phyloP scores from a whole-genome alignment of 2,113 vertebrate species.

The Sturnira hondurensis region DNA sequence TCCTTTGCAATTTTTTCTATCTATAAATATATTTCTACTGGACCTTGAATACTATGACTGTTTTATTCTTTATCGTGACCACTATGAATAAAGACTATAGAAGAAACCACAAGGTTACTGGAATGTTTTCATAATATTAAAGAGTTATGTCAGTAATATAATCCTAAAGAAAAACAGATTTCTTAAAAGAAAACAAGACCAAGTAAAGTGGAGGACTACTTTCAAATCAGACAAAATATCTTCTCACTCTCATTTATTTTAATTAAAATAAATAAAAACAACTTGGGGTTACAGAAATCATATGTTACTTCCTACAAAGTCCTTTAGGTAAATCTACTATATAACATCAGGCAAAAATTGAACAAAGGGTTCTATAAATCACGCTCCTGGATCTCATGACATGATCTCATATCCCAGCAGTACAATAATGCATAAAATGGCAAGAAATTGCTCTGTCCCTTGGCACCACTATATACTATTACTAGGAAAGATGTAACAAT shows the following conservation, averaged over 20 bases:
- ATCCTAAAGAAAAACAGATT: conserved; percentile 57
- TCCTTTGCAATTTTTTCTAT: neutral
- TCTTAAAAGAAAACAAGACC: conserved; percentile 47
- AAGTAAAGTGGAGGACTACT: neutral
- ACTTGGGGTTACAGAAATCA: neutral
- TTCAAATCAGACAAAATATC: conserved; percentile 26
- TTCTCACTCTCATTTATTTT: neutral
- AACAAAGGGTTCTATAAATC: conserved; percentile 32
- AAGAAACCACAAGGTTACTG: conserved; percentile 26
- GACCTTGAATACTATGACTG: neutral
- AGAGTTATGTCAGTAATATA: conserved; percentile 43
- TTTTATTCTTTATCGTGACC: conserved; percentile 23
- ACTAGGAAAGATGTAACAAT: neutral
- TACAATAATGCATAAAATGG: neutral
- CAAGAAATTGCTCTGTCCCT: neutral
- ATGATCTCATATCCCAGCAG: neutral
- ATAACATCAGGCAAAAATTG: neutral
- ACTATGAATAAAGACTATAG: neutral
- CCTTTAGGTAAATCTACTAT: neutral
- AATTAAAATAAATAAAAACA: conserved; percentile 51
- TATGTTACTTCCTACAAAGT: neutral
- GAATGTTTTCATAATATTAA: conserved; percentile 47
- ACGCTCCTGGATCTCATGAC: neutral
- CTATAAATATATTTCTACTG: conserved; percentile 31
- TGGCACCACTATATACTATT: neutral